Percentiles rank a stretch among this genome's conserved stretches.
Conservation (phyloP, 2,888 invertebrate species). For the Troides helena region DNA sequence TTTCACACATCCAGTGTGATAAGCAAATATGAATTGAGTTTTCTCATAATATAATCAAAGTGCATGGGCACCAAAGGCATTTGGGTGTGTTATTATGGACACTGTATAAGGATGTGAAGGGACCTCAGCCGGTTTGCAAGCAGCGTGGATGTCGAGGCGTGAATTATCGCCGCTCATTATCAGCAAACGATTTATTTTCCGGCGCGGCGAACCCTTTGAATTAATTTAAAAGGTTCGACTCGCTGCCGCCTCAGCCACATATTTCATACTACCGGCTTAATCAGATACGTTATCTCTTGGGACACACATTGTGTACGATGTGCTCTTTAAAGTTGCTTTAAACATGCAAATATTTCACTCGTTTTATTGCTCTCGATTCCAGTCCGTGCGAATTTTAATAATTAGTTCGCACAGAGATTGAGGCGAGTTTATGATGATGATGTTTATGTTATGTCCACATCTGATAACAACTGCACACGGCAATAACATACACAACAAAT, state of each 20-base stretch:
- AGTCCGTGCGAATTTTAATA: conserved; percentile 33
- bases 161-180: conserved; percentile 67
- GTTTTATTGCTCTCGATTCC: conserved; percentile 42
- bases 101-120: conserved; percentile 15
- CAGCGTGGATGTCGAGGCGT: conserved; percentile 40
- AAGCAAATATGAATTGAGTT: conserved; percentile 10
- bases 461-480: background rate
- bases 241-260: conserved; percentile 48
- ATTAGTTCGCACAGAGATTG: conserved; percentile 4
- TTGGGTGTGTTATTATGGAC: conserved; percentile 2
- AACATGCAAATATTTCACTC: background rate
- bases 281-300: conserved; percentile 45
- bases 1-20: conserved; percentile 13
- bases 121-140: conserved; percentile 23
- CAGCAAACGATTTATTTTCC: conserved; percentile 57
- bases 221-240: conserved; percentile 64
- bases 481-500: background rate
- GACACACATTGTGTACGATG: conserved; percentile 33
- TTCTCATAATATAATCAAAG: conserved; percentile 19
- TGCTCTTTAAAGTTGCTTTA: conserved; percentile 38
- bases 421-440: background rate
- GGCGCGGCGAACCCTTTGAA: conserved; percentile 63
- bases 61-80: background rate
- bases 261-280: conserved; percentile 55
- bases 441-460: background rate